These are phyloP conservation scores for Chaitophorus viminalis DNA, from an alignment of 2,888 invertebrate genomes.

Conservation along the genomic window DNA sequence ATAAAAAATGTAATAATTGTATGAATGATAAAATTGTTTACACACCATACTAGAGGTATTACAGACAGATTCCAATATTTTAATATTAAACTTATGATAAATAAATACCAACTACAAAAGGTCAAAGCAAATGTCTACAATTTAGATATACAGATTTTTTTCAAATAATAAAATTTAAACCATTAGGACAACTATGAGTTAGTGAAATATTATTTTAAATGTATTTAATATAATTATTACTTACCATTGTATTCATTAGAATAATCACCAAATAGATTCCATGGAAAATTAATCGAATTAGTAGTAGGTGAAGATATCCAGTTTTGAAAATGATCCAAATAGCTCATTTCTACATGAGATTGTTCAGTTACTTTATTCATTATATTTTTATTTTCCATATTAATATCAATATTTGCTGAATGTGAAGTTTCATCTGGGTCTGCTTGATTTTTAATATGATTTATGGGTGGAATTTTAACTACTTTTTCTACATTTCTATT, in stretches of 20 bases:
- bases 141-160: background rate
- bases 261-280: background rate
- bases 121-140: too few species aligned
- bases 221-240: background rate
- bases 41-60: too few species aligned
- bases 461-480: background rate
- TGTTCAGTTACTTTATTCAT: slow-evolving; percentile 9
- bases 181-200: background rate
- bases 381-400: slow-evolving; percentile 9
- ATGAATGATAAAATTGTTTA: too few species aligned
- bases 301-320: slow-evolving; percentile 35
- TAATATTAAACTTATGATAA: too few species aligned
- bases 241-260: slow-evolving; percentile 26
- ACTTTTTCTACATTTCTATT: slow-evolving; percentile 38
- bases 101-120: too few species aligned
- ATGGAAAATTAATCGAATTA: slow-evolving; percentile 37
- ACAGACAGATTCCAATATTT: too few species aligned
- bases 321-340: slow-evolving; percentile 30
- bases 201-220: background rate
- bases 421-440: background rate
- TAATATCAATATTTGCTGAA: background rate
- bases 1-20: too few species aligned
- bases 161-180: background rate
- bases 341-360: background rate
- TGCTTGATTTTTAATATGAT: background rate